A percentile compares a stretch with the other conserved stretches of the same genome.
phyloP scores from a whole-genome alignment of 2,797 vertebrate species.

The Ctenosaura bakeri region DNA sequence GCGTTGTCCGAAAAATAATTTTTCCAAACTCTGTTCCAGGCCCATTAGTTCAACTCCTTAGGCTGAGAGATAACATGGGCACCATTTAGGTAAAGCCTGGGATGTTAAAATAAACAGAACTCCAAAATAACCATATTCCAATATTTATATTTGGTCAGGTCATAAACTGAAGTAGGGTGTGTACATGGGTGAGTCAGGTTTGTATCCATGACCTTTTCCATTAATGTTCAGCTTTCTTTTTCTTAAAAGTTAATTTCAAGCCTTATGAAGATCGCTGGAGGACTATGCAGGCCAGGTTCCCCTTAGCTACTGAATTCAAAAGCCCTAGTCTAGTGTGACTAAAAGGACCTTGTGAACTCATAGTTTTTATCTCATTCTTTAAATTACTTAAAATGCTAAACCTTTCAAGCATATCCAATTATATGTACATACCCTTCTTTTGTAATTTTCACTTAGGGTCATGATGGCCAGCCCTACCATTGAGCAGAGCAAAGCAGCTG shows the following conservation, averaged over 20 bases:
- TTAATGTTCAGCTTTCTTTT: neutral
- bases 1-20: too few species aligned
- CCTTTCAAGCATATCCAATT: neutral
- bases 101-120: conserved; percentile 13
- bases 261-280: neutral
- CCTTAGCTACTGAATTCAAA: neutral
- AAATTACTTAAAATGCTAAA: neutral
- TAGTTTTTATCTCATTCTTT: neutral
- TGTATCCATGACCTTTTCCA: neutral
- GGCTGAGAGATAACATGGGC: neutral
- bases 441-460: neutral
- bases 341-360: neutral
- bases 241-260: neutral
- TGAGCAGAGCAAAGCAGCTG: neutral
- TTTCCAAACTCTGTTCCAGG: neutral
- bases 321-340: neutral
- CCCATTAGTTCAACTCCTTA: neutral
- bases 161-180: neutral
- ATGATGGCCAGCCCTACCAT: neutral
- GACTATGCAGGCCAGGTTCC: neutral
- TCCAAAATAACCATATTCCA: conserved; percentile 24
- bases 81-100: neutral
- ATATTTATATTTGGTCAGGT: conserved; percentile 30
- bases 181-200: too few species aligned
- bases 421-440: neutral